Percentiles rank a stretch among this genome's conserved stretches.
Evolutionary conservation across 1,140 invertebrate species (phyloP).

Genomic region (Ooceraea biroi): DNA sequence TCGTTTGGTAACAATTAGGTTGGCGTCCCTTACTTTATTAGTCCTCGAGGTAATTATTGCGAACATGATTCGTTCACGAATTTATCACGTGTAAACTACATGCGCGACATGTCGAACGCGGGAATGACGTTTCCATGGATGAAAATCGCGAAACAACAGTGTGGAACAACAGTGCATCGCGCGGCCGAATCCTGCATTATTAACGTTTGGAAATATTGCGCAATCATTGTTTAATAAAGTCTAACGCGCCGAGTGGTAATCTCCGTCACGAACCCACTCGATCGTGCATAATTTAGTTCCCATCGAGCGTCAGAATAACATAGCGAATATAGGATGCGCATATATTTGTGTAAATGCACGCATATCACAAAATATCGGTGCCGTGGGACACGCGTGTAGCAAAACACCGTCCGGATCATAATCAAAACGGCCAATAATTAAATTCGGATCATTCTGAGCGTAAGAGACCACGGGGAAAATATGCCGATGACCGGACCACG

Average conservation of each 20-base stretch:
- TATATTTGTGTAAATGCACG: slow-evolving; percentile 23
- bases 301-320: slow-evolving; percentile 30
- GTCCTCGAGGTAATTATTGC: slow-evolving; percentile 23
- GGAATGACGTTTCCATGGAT: neutral
- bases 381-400: neutral
- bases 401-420: neutral
- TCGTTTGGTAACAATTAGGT: slow-evolving; percentile 22
- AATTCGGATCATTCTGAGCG: neutral
- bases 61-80: slow-evolving; percentile 1
- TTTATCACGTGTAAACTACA: slow-evolving; percentile 23
- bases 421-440: slow-evolving; percentile 23
- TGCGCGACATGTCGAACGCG: neutral
- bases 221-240: slow-evolving; percentile 13
- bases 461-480: slow-evolving; percentile 10
- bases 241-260: slow-evolving; percentile 19
- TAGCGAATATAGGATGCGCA: slow-evolving; percentile 13
- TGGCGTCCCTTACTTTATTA: slow-evolving; percentile 24
- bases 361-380: slow-evolving; percentile 5
- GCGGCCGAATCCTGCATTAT: neutral
- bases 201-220: slow-evolving; percentile 9
- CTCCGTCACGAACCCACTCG: slow-evolving; percentile 9
- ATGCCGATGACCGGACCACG: neutral
- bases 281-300: slow-evolving; percentile 40
- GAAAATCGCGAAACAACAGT: neutral
- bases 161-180: neutral